Conservation (phyloP, 2,797 vertebrate species). For the Glossophaga mutica region DNA sequence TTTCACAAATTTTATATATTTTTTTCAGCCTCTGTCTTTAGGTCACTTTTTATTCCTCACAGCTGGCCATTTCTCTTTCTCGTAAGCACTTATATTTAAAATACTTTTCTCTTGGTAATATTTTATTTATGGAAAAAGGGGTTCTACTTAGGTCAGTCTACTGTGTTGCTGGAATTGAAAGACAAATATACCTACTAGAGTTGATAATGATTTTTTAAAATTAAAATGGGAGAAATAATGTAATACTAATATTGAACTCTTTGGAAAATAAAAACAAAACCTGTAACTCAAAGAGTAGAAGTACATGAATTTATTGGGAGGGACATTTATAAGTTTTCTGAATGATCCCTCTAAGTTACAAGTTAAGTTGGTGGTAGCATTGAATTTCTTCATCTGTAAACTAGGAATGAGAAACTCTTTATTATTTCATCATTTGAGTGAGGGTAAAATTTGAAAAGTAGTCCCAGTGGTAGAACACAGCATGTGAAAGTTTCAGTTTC, state of each 20-base stretch:
- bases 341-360: background rate
- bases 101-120: background rate
- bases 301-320: background rate
- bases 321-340: background rate
- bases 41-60: background rate
- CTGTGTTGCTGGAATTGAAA: background rate
- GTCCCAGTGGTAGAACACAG: background rate
- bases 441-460: background rate
- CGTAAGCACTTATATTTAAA: background rate
- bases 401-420: background rate
- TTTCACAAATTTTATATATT: background rate
- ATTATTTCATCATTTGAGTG: background rate
- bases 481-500: background rate
- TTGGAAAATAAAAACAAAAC: background rate
- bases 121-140: background rate
- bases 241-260: background rate
- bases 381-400: background rate
- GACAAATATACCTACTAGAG: background rate
- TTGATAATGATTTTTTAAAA: background rate
- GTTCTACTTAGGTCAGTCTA: background rate
- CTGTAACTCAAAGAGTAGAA: background rate
- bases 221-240: background rate
- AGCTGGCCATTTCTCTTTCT: background rate
- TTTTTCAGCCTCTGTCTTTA: background rate
- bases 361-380: background rate